Evolutionary conservation across 2,797 vertebrate genomes (phyloP).

Genomic region (Hippocampus kuda): DNA sequence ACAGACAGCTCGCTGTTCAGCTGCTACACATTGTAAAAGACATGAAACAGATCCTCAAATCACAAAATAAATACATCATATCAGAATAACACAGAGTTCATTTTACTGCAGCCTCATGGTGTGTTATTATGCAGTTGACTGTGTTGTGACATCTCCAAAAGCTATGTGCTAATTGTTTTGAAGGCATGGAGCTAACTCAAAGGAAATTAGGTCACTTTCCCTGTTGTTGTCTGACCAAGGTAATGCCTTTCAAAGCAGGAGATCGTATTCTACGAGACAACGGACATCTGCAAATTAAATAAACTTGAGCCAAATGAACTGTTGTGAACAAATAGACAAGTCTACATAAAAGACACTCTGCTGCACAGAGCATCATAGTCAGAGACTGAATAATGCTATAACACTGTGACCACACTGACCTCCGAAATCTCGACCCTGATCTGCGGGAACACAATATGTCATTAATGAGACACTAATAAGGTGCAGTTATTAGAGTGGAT

Average conservation of each 20-base stretch:
- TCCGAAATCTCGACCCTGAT: conserved; percentile 14
- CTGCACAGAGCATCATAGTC: not conserved
- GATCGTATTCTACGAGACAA: not conserved
- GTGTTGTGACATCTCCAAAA: conserved; percentile 11
- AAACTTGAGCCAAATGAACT: conserved; percentile 11
- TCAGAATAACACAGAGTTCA: conserved; percentile 27
- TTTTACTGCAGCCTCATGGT: conserved; percentile 23
- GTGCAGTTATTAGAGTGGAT: conserved; percentile 49
- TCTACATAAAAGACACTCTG: conserved; percentile 8
- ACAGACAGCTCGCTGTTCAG: conserved; percentile 23
- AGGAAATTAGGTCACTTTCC: conserved; percentile 12
- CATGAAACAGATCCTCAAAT: conserved; percentile 22
- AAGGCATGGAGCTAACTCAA: conserved; percentile 11
- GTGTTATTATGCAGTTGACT: conserved; percentile 18
- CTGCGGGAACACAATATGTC: conserved; percentile 9
- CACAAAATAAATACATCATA: conserved; percentile 59
- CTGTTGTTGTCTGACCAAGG: conserved; percentile 11
- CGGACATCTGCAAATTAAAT: conserved; percentile 16
- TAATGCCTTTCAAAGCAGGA: conserved; percentile 8
- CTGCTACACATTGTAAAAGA: conserved; percentile 29
- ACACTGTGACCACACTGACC: conserved; percentile 12
- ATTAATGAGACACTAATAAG: conserved; percentile 12
- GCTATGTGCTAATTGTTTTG: conserved; percentile 11
- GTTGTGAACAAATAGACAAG: conserved; percentile 5
- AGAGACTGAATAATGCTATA: conserved; percentile 14